Conservation (phyloP, 2,797 vertebrate species). For the Enteromius trimaculatus region DNA sequence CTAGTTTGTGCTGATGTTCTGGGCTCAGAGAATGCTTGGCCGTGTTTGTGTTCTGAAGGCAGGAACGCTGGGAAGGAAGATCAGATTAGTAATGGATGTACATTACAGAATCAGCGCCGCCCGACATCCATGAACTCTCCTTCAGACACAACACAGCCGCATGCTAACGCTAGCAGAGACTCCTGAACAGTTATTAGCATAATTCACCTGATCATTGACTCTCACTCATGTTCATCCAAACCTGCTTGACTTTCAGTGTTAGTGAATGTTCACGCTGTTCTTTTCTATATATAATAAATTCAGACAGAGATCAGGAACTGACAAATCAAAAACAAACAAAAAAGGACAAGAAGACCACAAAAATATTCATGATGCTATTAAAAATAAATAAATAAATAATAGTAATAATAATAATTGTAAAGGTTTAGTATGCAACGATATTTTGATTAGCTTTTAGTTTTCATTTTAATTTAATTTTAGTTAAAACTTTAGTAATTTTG, state of each 20-base stretch:
- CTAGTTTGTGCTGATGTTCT: neutral
- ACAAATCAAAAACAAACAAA: neutral
- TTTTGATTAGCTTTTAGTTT: neutral
- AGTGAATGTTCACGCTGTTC: neutral
- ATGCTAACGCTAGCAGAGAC: constrained; percentile 5
- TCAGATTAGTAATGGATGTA: constrained; percentile 59
- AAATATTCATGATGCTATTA: neutral
- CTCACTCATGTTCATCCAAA: neutral
- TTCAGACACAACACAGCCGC: constrained; percentile 15
- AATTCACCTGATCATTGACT: neutral
- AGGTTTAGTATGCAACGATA: neutral
- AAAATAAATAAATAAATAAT: too few relatives aligned
- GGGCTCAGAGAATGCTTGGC: neutral
- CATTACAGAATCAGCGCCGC: constrained; percentile 48
- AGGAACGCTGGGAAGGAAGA: constrained; percentile 62
- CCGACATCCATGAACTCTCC: constrained; percentile 37
- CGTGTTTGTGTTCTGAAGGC: neutral
- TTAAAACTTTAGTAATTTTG: neutral
- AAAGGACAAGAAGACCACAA: neutral
- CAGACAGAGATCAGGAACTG: neutral
- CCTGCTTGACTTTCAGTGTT: neutral
- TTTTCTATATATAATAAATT: neutral
- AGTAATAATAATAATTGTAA: too few relatives aligned
- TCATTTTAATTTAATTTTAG: neutral
- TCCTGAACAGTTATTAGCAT: neutral